phyloP scores from a whole-genome alignment of 92 coral and sea anemone species.

The Zoanthus solanderi region DNA sequence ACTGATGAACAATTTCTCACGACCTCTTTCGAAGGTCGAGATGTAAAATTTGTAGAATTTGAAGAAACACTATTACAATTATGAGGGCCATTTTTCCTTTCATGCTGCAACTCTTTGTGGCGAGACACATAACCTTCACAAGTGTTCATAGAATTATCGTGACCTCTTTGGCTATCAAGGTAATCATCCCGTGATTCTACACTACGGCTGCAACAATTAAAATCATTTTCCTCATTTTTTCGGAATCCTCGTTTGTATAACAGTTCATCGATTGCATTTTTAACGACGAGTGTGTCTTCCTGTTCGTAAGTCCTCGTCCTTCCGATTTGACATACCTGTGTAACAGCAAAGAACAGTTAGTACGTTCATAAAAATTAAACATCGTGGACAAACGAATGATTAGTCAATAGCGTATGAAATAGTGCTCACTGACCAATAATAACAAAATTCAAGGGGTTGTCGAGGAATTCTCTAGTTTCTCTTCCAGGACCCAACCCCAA shows the following conservation, averaged over 20 bases:
- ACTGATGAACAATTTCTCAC: slow-evolving; percentile 84
- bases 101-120: not conserved
- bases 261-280: slow-evolving; percentile 66
- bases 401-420: too few species aligned
- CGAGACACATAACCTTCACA: not conserved
- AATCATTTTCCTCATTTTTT: slow-evolving; percentile 54
- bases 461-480: too few species aligned
- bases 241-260: slow-evolving; percentile 76
- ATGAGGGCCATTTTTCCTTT: not conserved
- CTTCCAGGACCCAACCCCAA: too few species aligned
- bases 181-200: not conserved
- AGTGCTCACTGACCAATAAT: too few species aligned
- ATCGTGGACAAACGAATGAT: too few species aligned
- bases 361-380: not conserved
- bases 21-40: slow-evolving; percentile 75
- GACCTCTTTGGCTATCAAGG: not conserved
- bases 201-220: not conserved
- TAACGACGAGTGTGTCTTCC: slow-evolving; percentile 50
- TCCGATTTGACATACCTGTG: slow-evolving; percentile 92
- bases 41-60: not conserved
- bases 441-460: too few species aligned
- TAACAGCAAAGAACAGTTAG: not conserved
- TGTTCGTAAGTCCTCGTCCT: slow-evolving; percentile 66
- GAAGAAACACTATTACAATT: not conserved
- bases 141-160: not conserved